These are phyloP conservation scores for Drosophila kanapiae DNA, from an alignment of 1,140 invertebrate species.

Conservation along the genomic window DNA sequence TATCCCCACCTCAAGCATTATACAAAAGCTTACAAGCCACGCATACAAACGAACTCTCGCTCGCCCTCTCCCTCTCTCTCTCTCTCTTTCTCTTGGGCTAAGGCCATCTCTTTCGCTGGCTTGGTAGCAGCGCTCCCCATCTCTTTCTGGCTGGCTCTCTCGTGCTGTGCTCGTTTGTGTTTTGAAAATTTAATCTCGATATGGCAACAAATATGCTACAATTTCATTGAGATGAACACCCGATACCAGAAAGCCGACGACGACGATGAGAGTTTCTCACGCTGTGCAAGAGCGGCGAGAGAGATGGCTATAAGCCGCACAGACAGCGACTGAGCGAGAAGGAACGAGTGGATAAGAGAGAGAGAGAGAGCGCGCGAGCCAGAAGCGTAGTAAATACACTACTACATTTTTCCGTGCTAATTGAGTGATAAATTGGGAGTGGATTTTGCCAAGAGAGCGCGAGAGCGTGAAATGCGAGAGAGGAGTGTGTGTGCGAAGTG, in stretches of 20 bases:
- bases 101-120: constrained; percentile 15
- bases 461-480: constrained; percentile 62
- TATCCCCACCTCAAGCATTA: constrained; percentile 41
- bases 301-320: constrained; percentile 10
- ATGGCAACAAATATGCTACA: constrained; percentile 84
- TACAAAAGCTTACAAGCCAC: constrained; percentile 74
- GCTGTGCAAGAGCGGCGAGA: constrained; percentile 61
- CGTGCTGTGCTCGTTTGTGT: constrained; percentile 78
- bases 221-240: constrained; percentile 84
- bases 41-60: constrained; percentile 47
- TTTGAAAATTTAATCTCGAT: constrained; percentile 84
- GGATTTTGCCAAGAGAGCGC: constrained; percentile 70
- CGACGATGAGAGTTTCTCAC: constrained; percentile 72
- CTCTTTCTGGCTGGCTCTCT: constrained; percentile 23
- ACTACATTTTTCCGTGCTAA: constrained; percentile 85
- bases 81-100: constrained; percentile 13
- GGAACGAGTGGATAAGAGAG: background rate
- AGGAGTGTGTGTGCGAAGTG: constrained; percentile 34
- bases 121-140: background rate
- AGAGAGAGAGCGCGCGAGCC: constrained; percentile 40
- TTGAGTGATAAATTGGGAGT: constrained; percentile 85
- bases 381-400: constrained; percentile 84
- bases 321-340: background rate
- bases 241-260: constrained; percentile 68
- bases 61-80: constrained; percentile 27